Percentiles rank a stretch among this genome's conserved stretches.
Evolutionary conservation across 2,113 vertebrate species (phyloP).

Genomic region (Eulacestoma nigropectus): DNA sequence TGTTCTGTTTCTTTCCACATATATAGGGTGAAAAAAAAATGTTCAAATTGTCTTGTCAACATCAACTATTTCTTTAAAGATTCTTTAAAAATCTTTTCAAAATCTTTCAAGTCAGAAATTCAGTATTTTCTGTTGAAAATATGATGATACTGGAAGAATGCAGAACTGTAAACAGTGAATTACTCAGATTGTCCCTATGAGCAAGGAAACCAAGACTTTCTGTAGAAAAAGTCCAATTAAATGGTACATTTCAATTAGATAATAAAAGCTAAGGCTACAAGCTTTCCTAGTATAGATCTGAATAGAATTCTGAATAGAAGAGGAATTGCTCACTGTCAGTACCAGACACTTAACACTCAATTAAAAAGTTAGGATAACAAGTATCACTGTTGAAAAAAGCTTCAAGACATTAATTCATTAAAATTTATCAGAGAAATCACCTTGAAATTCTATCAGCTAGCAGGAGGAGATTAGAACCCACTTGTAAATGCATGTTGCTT

Average conservation of each 20-base stretch:
- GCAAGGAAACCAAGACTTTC: background rate
- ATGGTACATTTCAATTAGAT: background rate
- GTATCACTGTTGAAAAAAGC: background rate
- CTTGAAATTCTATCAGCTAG: background rate
- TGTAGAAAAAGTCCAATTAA: background rate
- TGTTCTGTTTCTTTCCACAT: background rate
- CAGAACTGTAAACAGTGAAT: background rate
- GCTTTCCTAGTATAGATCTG: background rate
- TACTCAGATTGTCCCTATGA: fast-evolving
- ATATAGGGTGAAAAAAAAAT: background rate
- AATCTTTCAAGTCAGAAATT: background rate
- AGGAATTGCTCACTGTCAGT: background rate
- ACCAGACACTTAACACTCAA: background rate
- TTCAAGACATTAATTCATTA: background rate
- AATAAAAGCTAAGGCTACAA: background rate
- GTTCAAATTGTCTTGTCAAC: background rate
- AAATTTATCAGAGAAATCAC: background rate
- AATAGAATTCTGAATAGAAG: background rate
- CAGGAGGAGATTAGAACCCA: background rate
- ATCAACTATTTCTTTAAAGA: background rate
- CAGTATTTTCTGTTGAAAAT: background rate
- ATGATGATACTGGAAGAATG: background rate
- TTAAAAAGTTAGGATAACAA: background rate
- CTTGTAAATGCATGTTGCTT: background rate
- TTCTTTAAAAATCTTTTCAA: background rate